Evolutionary conservation across 1,140 invertebrate genomes (phyloP), one percentile per base, ranked within the genome.

Genomic region (Nephila pilipes): DNA sequence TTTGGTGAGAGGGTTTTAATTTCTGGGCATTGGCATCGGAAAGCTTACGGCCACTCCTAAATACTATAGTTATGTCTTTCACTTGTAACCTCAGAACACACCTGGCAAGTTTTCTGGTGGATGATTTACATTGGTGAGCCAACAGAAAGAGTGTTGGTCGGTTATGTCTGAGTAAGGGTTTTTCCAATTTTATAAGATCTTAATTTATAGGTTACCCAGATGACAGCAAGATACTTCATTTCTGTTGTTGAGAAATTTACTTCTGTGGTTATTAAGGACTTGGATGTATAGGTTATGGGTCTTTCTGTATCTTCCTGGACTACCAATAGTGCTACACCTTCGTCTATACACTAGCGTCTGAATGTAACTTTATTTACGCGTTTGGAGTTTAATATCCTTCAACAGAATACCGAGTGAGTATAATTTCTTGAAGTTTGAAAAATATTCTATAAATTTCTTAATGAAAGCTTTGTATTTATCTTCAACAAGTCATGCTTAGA

Each of bases 311-410:
- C 94, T 38, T 95, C 94, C 18, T 95, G 79, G 14, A 94, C 93
- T 94, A 96, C 95, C 29, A 95, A 95, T 29, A 96, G 75, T 6
- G 96, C 95, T 16, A 95, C 96, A 18, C 95, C 95, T 60, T 96
- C 90, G 12, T 95, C 95, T 94, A 93, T 16, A 95, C 94, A n/a
- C 95, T 95, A n/a, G 95, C 96, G 94, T 96, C 96, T 0, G 95
- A 96, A 54, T 95, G 95, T 1, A 96, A 93, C 0, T 95, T 94
- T 85, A 95, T 83, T 85, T 83, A 36, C 12, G 75, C 12, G 12
- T 83, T 32, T 38, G 58, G 79, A 18, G 63, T 14, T 14, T 38
- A 91, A 85, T 83, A 57, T 46, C 90, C 80, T 18, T n/a, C 83
- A 29, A 81, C 29, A 38, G 89, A 32, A 8, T 20, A 1, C 18